Base-by-base conservation (phyloP, 2,797 vertebrate species). In the Muraenolepis orangiensis region DNA sequence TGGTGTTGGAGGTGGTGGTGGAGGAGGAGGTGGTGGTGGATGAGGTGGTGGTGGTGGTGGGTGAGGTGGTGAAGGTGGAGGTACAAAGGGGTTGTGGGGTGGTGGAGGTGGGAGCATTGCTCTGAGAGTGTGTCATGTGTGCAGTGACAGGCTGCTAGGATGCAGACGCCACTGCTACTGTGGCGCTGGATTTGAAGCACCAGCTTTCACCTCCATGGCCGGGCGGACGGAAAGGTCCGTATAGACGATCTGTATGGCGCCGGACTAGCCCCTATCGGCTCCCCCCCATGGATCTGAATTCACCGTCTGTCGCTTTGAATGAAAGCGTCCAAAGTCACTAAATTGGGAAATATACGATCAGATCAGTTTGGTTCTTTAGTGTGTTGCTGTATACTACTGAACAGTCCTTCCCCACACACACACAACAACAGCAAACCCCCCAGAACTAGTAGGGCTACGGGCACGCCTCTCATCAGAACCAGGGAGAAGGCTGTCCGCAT, bases 11-110 rank as follows among this genome's bases (percentile, higher is more conserved):
- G n/a, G n/a, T n/a, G 51, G 13, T 10, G n/a, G 20, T 57, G 51
- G 51, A 46, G 42, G 42, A 18, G 7, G 42, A n/a, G 46, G 20
- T n/a, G 46, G 46, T 57, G 51, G 36, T 38, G 81, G 81, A 82
- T 82, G 61, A 0, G 61, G 7, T 2, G 42, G 42, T 14, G 67
- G 13, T 29, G 36, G 46, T 1, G 46, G 5, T n/a, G 46, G 20
- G 7, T 18, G 46, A n/a, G 51, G 36, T 38, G 36, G 36, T 57
- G 51, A n/a, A 11, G 20, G 57, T 26, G 51, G 51, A 23, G 51
- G 6, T 18, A 23, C 20, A 26, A 26, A 26, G 57, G 64, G 38
- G 69, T 14, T 46, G 38, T n/a, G 20, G 8, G 51, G 13, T 10
- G n/a, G 20, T 57, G 51, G 51, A 46, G 42, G 42, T 46, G 7